Evolutionary conservation across 2,797 vertebrate genomes (phyloP).

Genomic region (Furcifer pardalis): DNA sequence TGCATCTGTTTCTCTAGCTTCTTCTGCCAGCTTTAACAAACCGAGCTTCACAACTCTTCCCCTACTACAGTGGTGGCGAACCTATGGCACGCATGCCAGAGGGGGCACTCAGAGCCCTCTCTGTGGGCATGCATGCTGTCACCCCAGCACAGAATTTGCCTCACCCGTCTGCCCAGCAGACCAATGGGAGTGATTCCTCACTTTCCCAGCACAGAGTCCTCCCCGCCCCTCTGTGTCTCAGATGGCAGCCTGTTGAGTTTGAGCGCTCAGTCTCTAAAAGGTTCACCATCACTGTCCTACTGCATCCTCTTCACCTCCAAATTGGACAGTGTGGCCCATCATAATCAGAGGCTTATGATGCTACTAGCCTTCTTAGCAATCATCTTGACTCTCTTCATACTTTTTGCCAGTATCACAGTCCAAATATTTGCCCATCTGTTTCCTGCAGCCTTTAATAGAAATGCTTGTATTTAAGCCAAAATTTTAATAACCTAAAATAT

Average conservation of each 20-base stretch:
- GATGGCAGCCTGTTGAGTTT: no score
- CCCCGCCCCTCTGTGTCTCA: no score
- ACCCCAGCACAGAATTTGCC: no score
- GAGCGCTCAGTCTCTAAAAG: no score
- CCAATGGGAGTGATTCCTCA: no score
- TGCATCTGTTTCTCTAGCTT: background rate
- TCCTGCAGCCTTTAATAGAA: background rate
- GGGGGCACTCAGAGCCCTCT: no score
- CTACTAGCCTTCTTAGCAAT: background rate
- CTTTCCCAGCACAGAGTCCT: no score
- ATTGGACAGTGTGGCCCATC: background rate
- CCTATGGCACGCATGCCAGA: no score
- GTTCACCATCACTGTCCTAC: no score
- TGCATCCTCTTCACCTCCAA: background rate
- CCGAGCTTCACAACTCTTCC: background rate
- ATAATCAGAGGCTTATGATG: background rate
- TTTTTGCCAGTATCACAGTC: background rate
- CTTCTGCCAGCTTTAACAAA: background rate
- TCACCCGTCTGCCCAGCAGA: no score
- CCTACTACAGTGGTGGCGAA: no score
- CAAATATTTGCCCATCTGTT: background rate
- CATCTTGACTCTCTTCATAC: background rate
- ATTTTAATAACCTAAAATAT: background rate
- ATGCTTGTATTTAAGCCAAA: background rate
- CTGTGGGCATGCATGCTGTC: no score